A percentile compares a stretch with the other conserved stretches of the same genome.
These are phyloP conservation scores for Trachymyrmex cornetzi DNA, from an alignment of 1,140 invertebrate genomes.

Conservation along the genomic window DNA sequence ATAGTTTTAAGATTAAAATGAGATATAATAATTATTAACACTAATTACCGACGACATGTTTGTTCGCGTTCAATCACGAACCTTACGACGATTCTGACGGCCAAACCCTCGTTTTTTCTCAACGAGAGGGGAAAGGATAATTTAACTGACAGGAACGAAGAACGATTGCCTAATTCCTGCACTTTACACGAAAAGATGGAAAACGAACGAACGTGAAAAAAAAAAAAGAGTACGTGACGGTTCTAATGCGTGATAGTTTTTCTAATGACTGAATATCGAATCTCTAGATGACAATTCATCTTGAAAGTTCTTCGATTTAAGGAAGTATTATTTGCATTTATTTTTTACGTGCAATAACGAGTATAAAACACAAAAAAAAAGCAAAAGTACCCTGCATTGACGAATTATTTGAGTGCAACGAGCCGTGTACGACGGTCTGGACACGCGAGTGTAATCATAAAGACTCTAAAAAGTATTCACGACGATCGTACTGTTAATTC, in stretches of 20 bases:
- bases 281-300: background rate
- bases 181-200: constrained; percentile 1
- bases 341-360: background rate
- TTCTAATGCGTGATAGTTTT: constrained; percentile 14
- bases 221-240: background rate
- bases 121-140: background rate
- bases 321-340: constrained; percentile 4
- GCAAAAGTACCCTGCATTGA: background rate
- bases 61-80: constrained; percentile 19
- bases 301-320: constrained; percentile 7
- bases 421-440: constrained; percentile 48
- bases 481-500: constrained; percentile 69
- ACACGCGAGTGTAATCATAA: constrained; percentile 70
- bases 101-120: constrained; percentile 27
- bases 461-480: constrained; percentile 62
- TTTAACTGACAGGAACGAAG: background rate
- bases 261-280: constrained; percentile 34
- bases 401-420: constrained; percentile 10
- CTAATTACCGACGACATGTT: constrained; percentile 16
- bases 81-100: constrained; percentile 28
- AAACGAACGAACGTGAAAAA: background rate
- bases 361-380: background rate
- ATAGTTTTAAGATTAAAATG: constrained; percentile 46
- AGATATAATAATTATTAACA: constrained; percentile 4
- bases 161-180: constrained; percentile 35